phyloP scores from a whole-genome alignment of 1,140 invertebrate species.

The Pomacea maculata region DNA sequence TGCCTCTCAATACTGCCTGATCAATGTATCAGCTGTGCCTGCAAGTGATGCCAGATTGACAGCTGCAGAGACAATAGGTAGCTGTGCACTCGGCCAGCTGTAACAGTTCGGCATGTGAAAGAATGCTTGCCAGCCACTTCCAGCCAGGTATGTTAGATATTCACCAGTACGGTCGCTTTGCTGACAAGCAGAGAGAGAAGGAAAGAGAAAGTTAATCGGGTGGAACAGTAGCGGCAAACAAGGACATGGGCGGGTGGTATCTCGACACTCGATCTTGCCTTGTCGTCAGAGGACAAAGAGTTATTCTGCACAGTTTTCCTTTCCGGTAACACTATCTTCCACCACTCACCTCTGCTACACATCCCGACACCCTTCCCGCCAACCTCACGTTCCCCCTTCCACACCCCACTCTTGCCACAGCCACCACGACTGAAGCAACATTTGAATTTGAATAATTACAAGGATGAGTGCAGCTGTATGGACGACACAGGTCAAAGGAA shows the following conservation, averaged over 20 bases:
- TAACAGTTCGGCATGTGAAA: neutral
- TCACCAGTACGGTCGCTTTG: neutral
- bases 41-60: too few species aligned
- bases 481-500: neutral
- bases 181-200: neutral
- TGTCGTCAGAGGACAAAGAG: slow-evolving; percentile 4
- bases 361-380: neutral
- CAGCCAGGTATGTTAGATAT: neutral
- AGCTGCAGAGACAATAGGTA: neutral
- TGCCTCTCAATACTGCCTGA: too few species aligned
- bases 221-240: slow-evolving; percentile 7
- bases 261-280: slow-evolving; percentile 4
- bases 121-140: neutral
- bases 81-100: neutral
- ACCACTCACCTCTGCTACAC: neutral
- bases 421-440: neutral
- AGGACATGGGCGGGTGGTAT: neutral
- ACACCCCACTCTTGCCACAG: neutral
- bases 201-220: slow-evolving; percentile 12
- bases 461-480: neutral
- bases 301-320: neutral
- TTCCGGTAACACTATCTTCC: slow-evolving; percentile 6
- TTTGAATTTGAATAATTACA: slow-evolving; percentile 12
- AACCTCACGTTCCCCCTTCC: neutral
- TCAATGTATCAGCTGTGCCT: too few species aligned